A percentile compares a stretch with the other conserved stretches of the same genome.
These are phyloP conservation scores for Pharmacophagus antenor DNA, from an alignment of 2,888 invertebrate species.

Conservation along the genomic window DNA sequence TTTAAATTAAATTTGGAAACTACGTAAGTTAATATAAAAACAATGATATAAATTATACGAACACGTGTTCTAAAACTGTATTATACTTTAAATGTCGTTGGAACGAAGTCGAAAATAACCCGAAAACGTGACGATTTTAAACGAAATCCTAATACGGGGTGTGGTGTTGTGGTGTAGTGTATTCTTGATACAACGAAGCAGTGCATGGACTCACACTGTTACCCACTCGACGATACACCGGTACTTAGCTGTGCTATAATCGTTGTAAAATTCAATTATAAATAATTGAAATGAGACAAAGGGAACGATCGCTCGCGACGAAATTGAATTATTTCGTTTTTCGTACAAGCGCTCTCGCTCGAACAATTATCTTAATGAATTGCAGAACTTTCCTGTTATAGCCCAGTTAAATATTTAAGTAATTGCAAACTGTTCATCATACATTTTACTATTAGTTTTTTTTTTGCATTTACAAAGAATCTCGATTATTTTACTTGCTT, in stretches of 20 bases:
- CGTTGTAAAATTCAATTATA: not conserved
- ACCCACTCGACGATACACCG: not conserved
- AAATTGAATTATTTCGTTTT: slow-evolving; percentile 23
- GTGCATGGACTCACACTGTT: not conserved
- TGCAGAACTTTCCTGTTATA: slow-evolving; percentile 21
- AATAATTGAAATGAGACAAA: slow-evolving; percentile 12
- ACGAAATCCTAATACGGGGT: too few relatives aligned
- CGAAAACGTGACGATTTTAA: too few relatives aligned
- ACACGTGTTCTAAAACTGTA: too few relatives aligned
- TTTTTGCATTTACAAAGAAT: not conserved
- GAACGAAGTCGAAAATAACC: too few relatives aligned
- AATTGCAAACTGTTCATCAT: slow-evolving; percentile 13
- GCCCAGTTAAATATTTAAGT: slow-evolving; percentile 22
- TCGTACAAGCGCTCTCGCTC: slow-evolving; percentile 11
- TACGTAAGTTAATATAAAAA: too few relatives aligned
- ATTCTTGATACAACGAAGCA: not conserved
- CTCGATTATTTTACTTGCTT: too few relatives aligned
- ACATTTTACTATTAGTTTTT: not conserved
- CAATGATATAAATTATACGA: too few relatives aligned
- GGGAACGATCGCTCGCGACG: slow-evolving; percentile 4
- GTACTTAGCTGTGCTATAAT: not conserved
- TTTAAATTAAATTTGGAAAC: too few relatives aligned
- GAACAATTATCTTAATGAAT: slow-evolving; percentile 27
- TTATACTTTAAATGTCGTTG: too few relatives aligned
- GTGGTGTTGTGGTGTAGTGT: not conserved